phyloP scores from a whole-genome alignment of 2,797 vertebrate species.

The Galaxias olidus region DNA sequence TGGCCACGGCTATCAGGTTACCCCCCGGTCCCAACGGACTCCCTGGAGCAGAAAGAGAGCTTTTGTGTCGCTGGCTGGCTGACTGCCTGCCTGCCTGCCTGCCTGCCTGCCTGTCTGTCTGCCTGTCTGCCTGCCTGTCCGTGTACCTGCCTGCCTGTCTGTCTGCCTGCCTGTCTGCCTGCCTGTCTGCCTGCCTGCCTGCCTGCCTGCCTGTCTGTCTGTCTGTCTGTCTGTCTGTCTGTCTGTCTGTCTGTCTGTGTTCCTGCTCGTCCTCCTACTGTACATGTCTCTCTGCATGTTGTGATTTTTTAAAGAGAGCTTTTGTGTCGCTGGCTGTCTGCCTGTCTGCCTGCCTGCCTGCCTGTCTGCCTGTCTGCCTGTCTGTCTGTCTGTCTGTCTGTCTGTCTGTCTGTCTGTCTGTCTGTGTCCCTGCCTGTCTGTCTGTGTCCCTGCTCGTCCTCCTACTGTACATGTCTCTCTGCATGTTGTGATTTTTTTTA shows the following conservation, averaged over 20 bases:
- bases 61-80: slow-evolving; percentile 57
- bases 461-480: no score
- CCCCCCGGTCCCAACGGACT: slow-evolving; percentile 45
- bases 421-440: not conserved
- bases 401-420: no score
- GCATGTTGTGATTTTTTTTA: no score
- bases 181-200: not conserved
- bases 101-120: not conserved
- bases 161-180: not conserved
- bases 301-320: no score
- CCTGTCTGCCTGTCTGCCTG: not conserved
- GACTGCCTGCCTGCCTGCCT: not conserved
- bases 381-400: not conserved
- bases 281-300: no score
- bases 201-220: not conserved
- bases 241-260: not conserved
- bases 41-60: slow-evolving; percentile 64
- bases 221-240: no score
- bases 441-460: no score
- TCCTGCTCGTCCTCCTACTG: not conserved
- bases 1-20: slow-evolving; percentile 66
- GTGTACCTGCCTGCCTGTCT: no score
- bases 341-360: not conserved
- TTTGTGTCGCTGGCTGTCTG: no score
- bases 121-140: no score